Evolutionary conservation across 2,888 invertebrate species (phyloP).

Genomic region (Polydrusus pterygomalis): DNA sequence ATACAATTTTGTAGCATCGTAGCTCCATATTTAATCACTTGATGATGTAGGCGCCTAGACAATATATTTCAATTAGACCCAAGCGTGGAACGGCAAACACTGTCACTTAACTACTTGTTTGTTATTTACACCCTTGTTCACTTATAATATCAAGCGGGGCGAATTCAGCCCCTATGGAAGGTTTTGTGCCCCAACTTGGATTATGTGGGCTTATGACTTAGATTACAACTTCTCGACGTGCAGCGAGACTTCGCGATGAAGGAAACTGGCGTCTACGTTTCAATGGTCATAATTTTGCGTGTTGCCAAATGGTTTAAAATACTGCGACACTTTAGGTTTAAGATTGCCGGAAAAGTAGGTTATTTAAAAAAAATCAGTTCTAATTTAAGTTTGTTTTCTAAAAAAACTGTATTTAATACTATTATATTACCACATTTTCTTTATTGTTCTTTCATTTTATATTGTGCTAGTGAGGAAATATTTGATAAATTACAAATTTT

Average conservation of each 20-base stretch:
- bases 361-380: too few relatives aligned
- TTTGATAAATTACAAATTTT: too few relatives aligned
- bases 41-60: slow-evolving; percentile 63
- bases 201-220: slow-evolving; percentile 57
- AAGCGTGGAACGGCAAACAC: slow-evolving; percentile 67
- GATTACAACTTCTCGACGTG: slow-evolving; percentile 52
- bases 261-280: neutral
- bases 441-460: too few relatives aligned
- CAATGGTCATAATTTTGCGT: too few relatives aligned
- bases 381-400: too few relatives aligned
- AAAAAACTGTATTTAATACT: too few relatives aligned
- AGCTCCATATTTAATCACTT: slow-evolving; percentile 44
- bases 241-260: slow-evolving; percentile 40
- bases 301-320: too few relatives aligned
- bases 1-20: slow-evolving; percentile 23
- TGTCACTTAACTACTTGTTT: slow-evolving; percentile 71
- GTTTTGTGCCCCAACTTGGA: slow-evolving; percentile 42
- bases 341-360: too few relatives aligned
- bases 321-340: too few relatives aligned
- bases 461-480: too few relatives aligned
- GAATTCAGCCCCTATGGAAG: slow-evolving; percentile 40
- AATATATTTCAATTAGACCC: slow-evolving; percentile 71
- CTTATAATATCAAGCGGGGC: slow-evolving; percentile 36
- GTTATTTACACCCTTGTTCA: slow-evolving; percentile 68
- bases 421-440: too few relatives aligned